Evolutionary conservation across 2,797 vertebrate species (phyloP), one percentile per base, ranked within the genome.

Genomic region (Hippoglossus hippoglossus): DNA sequence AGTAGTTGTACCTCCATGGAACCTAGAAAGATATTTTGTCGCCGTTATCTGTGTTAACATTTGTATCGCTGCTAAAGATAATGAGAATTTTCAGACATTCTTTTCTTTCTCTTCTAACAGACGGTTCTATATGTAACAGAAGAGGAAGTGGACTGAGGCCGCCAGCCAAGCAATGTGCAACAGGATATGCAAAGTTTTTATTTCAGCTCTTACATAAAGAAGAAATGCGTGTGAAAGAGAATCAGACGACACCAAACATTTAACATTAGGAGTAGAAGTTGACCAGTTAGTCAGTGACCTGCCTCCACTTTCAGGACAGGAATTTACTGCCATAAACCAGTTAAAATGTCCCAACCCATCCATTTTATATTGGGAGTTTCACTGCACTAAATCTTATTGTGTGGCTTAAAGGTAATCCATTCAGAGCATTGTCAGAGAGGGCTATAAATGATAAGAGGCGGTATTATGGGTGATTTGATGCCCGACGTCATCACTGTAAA

Each of bases 381-480:
- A 82, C 63, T 79, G 72, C 75, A 71, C 78, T 84, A 70, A 87
- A 84, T 82, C 60, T 70, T 69, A 80, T 28, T 79, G 62, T 81
- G 70, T 54, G 54, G 44, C 67, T 78, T 80, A 59, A 64, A 81
- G 60, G 60, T 79, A 84, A 87, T 87, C 84, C 80, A 56, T 82
- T 67, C 44, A 60, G 39, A 62, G 10, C 65, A 78, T 82, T 91
- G 76, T 76, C 79, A 54, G 56, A 79, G 25, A 79, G 47, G 61
- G 65, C 73, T 77, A 72, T 89, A 90, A 91, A 83, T 73, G 81
- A 89, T 84, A 88, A 88, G 73, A 73, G 53, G 69, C 41, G 47
- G 34, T 63, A 19, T 71, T 77, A 57, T 47, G 53, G 58, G 21
- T 73, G 60, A 84, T 74, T 67, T 73, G 65, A 82, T 79, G 67